Evolutionary conservation across 2,888 invertebrate genomes (phyloP), one percentile per base, ranked within the genome.

Genomic region (Zonitis immaculata): DNA sequence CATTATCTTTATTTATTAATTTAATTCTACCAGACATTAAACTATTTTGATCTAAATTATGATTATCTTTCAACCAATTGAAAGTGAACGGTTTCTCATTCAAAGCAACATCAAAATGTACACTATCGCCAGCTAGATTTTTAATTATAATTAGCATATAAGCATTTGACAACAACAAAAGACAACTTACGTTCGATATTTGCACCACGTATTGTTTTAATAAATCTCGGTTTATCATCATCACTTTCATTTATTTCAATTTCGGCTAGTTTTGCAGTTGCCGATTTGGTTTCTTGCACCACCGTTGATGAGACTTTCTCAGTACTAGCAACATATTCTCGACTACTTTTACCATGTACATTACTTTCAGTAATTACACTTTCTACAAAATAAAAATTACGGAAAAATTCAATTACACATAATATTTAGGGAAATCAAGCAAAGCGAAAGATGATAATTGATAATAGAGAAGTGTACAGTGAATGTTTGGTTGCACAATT

Each of bases 61-160:
- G 87, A 77, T 94, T 94, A 75, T 94, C 90, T 75, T 91, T 93
- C 61, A 94, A 74, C 94, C 94, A 95, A 11, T 84, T 84, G 58
- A 94, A 84, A 30, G 82, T 79, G 11, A 83, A 81, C 2, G 85
- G 84, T 45, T 79, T 77, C 16, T 84, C 80, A 57, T 82, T 82
- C 58, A 91, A 80, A 60, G 84, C 80, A 72, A 91, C 89, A 75
- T 91, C 89, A 76, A 94, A 91, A 57, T 80, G 76, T 35, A 91
- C 91, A 68, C 84, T 87, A 71, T 91, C 89, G 47, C 92, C 92
- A 72, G 91, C 93, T 93, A 79, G 9, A 42, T 39, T 30, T 12
- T 14, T 25, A 44, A 43, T 32, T 27, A 53, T 35, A 52, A 47
- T 18, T 18, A 27, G 16, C 12, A 43, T 22, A 46, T 22, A 28